A percentile compares a stretch with the other conserved stretches of the same genome.
Conservation (phyloP, 2,113 vertebrate species). For the Etia nguti region DNA sequence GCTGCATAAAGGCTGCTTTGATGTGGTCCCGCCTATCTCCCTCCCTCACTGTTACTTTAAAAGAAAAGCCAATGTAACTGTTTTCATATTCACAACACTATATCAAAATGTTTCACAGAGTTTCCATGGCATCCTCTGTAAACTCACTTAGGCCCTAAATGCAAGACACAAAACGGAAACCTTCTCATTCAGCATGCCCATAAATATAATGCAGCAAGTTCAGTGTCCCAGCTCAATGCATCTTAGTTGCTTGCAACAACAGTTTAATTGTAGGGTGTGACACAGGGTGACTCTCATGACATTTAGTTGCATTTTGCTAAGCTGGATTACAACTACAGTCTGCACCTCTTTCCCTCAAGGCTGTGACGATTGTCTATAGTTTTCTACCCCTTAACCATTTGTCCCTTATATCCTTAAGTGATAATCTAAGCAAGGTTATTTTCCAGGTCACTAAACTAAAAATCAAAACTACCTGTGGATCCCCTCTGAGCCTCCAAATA, state of each 20-base stretch:
- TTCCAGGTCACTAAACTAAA: neutral
- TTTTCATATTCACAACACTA: neutral
- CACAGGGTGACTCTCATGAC: neutral
- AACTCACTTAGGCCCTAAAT: neutral
- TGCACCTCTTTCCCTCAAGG: neutral
- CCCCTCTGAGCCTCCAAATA: neutral
- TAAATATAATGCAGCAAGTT: neutral
- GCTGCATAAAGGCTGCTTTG: neutral
- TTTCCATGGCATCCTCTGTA: neutral
- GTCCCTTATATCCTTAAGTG: neutral
- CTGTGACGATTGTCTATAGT: neutral
- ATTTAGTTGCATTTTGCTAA: neutral
- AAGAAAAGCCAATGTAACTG: neutral
- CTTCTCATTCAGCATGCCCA: neutral
- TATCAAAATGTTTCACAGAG: neutral
- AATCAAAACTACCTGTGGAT: neutral
- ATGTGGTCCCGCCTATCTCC: neutral
- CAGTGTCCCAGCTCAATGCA: neutral
- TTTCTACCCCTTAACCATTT: neutral
- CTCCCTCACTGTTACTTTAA: neutral
- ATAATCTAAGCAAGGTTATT: neutral
- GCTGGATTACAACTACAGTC: neutral
- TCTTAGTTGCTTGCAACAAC: conserved; percentile 9
- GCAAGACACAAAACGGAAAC: neutral
- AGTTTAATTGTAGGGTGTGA: conserved; percentile 41